phyloP scores from a whole-genome alignment of 2,888 invertebrate species.

The Acleris emargana region DNA sequence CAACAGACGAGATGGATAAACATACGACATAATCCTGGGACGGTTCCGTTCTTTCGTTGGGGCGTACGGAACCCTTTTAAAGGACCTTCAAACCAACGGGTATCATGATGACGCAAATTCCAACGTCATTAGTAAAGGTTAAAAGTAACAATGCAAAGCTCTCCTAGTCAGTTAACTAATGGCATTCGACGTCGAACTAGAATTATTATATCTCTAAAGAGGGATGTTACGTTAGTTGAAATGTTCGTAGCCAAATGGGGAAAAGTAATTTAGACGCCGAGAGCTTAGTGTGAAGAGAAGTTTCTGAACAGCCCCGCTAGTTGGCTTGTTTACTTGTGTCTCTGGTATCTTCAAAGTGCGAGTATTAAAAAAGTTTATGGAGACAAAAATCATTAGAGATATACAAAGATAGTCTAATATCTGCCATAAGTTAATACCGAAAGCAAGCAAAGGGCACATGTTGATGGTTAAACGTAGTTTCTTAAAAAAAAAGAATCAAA shows the following conservation, averaged over 20 bases:
- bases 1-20: no score
- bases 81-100: neutral
- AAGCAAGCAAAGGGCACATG: no score
- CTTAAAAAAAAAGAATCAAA: no score
- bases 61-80: constrained; percentile 6
- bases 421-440: no score
- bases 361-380: neutral
- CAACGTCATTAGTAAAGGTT: constrained; percentile 19
- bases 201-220: constrained; percentile 14
- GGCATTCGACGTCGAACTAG: constrained; percentile 1
- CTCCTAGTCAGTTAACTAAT: neutral
- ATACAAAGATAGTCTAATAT: no score
- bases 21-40: no score
- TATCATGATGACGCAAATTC: constrained; percentile 21
- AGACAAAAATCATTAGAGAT: no score
- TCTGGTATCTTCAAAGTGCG: neutral
- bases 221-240: constrained; percentile 12
- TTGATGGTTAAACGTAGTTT: no score
- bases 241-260: constrained; percentile 13
- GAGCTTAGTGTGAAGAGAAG: constrained; percentile 1
- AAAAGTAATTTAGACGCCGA: constrained; percentile 16
- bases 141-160: neutral
- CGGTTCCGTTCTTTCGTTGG: no score
- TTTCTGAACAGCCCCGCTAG: neutral
- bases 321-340: constrained; percentile 1